A percentile compares a stretch with the other conserved stretches of the same genome.
phyloP scores from a whole-genome alignment of 1,140 invertebrate genomes.

The Carposina sasakii region DNA sequence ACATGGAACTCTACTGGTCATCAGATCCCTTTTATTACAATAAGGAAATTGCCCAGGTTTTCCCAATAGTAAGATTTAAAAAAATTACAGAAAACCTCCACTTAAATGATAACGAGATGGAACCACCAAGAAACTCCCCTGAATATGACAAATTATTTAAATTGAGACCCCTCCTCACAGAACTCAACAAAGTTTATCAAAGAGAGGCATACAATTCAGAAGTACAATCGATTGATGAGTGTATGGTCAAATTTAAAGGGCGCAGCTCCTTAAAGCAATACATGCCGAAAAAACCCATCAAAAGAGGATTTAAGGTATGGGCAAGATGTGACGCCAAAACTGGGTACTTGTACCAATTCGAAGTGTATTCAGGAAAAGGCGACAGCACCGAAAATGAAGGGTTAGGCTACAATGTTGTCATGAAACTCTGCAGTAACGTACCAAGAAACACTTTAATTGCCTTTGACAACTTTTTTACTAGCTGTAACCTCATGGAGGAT shows the following conservation, averaged over 20 bases:
- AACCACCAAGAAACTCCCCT: constrained; percentile 7
- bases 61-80: background rate
- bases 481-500: constrained; percentile 22
- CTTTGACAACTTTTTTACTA: constrained; percentile 32
- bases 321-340: constrained; percentile 20
- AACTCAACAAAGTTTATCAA: constrained; percentile 12
- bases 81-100: constrained; percentile 20
- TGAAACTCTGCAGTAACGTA: constrained; percentile 14
- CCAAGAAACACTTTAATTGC: constrained; percentile 20
- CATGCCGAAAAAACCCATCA: constrained; percentile 33
- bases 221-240: constrained; percentile 26
- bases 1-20: constrained; percentile 16
- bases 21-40: constrained; percentile 10
- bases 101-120: constrained; percentile 14
- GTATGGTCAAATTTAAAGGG: constrained; percentile 34
- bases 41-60: background rate
- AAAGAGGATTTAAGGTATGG: constrained; percentile 37
- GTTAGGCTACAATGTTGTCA: constrained; percentile 26
- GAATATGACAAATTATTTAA: constrained; percentile 21
- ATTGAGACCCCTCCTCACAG: constrained; percentile 14
- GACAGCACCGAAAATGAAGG: constrained; percentile 23
- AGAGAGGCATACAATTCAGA: constrained; percentile 12
- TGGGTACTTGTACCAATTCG: constrained; percentile 22
- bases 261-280: constrained; percentile 25
- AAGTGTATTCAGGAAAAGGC: constrained; percentile 25